phyloP scores from a whole-genome alignment of 2,113 vertebrate species.

The Trochalopteron elliotii region DNA sequence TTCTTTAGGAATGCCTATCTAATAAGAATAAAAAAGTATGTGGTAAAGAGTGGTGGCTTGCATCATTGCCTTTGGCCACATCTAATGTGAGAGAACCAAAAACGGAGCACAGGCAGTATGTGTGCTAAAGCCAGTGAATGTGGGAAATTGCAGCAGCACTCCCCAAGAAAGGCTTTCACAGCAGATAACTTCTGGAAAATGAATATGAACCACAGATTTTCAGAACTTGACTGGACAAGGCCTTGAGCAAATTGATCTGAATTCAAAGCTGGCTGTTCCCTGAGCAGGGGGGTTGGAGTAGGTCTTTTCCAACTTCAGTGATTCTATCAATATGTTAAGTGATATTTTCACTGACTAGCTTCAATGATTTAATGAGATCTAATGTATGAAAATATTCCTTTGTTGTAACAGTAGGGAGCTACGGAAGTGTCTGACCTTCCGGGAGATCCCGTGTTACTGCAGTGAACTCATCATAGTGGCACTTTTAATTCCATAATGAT shows the following conservation, averaged over 20 bases:
- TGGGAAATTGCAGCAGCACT: background rate
- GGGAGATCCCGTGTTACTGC: accelerated
- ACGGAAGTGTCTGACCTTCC: background rate
- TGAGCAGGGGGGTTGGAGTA: background rate
- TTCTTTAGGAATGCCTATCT: background rate
- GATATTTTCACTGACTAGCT: background rate
- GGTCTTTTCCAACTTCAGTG: background rate
- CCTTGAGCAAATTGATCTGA: background rate
- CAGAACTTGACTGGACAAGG: background rate
- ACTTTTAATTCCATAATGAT: background rate
- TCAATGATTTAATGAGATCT: background rate
- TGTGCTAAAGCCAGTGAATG: background rate
- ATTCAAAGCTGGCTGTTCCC: background rate
- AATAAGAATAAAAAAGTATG: background rate
- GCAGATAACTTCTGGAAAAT: background rate
- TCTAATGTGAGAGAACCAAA: background rate
- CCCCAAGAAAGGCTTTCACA: background rate
- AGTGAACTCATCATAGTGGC: background rate
- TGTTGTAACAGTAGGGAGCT: background rate
- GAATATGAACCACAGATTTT: background rate
- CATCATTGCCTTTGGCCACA: background rate
- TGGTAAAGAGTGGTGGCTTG: background rate
- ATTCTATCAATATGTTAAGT: background rate
- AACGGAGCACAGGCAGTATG: no score
- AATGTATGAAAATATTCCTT: background rate